Evolutionary conservation across 2,797 vertebrate species (phyloP).

Genomic region (Schizopygopsis malacanthus): DNA sequence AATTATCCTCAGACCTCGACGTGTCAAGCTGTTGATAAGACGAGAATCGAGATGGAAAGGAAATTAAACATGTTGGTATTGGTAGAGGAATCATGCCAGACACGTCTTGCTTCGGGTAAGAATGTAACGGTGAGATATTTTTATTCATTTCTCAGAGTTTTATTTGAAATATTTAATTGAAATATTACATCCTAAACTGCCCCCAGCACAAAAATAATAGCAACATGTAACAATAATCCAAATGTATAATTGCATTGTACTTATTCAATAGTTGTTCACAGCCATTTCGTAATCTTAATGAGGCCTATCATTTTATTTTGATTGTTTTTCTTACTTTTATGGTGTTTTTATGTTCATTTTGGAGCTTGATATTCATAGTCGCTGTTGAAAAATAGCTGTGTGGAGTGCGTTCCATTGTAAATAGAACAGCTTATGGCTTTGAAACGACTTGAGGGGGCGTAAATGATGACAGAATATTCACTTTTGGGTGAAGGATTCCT

Average conservation of each 20-base stretch:
- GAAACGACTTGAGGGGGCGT: not conserved
- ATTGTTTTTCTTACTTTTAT: not conserved
- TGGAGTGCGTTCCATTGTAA: not conserved
- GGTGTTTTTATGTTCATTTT: not conserved
- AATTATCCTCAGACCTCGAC: conserved; percentile 1
- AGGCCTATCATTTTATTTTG: not conserved
- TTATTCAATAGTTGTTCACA: not conserved
- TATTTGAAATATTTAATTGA: conserved; percentile 29
- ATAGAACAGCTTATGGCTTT: not conserved
- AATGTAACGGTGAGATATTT: not conserved
- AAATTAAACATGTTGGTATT: conserved; percentile 34
- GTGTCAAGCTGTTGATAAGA: conserved; percentile 36
- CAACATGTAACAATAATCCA: not conserved
- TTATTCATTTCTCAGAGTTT: not conserved
- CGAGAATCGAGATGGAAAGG: conserved; percentile 16
- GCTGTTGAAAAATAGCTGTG: not conserved
- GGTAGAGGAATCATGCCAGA: conserved; percentile 30
- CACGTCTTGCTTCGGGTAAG: not conserved
- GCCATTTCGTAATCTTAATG: conserved; percentile 15
- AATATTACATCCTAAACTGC: conserved; percentile 13
- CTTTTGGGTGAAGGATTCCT: conserved; percentile 22
- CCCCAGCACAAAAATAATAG: not conserved
- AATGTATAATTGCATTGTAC: not conserved
- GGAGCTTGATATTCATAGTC: not conserved
- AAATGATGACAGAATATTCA: conserved; percentile 1